Base-by-base conservation (phyloP, 1,140 invertebrate genomes). In the Drosophila pallidifrons region DNA sequence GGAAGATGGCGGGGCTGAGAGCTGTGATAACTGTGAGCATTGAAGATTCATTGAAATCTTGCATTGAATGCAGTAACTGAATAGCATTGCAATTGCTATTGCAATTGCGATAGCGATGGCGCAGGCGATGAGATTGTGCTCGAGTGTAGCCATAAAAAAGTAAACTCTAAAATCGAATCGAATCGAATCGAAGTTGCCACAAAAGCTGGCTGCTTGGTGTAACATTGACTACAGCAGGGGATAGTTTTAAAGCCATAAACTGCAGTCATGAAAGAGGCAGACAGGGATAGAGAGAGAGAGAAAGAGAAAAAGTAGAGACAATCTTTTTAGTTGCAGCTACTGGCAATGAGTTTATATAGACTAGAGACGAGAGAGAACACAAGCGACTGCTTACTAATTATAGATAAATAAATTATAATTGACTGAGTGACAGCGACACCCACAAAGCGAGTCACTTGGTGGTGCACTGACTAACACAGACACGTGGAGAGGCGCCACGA, bases 341-440 rank as follows among this genome's bases (percentile, higher is more conserved):
- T 20, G n/a, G 46, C 46, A 55, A n/a, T 43, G 35, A 28, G n/a
- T 28, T 35, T 28, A 7, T 13, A 59, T 6, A 20, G 35, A 45
- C n/a, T 30, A n/a, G 57, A 38, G 47, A 25, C 20, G 20, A 25
- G 20, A 25, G 20, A 11, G 32, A 2, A 41, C 15, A 16, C 6
- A 59, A 25, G 65, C 61, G 61, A 60, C 51, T 47, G 13, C 51
- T 63, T 63, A 78, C 78, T 87, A 83, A 87, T 88, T 83, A 87
- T 87, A 83, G 74, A 83, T 73, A 88, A 88, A 88, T 89, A 88
- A 80, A 68, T 83, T 86, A 79, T 88, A 87, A 87, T 87, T 88
- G 80, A 87, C 76, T 82, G 68, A 41, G 32, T 63, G 52, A 45
- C 63, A 52, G 45, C 43, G 35, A 54, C 16, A 67, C 30, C 55